phyloP scores from a whole-genome alignment of 1,140 invertebrate species.

The Trialeurodes vaporariorum region DNA sequence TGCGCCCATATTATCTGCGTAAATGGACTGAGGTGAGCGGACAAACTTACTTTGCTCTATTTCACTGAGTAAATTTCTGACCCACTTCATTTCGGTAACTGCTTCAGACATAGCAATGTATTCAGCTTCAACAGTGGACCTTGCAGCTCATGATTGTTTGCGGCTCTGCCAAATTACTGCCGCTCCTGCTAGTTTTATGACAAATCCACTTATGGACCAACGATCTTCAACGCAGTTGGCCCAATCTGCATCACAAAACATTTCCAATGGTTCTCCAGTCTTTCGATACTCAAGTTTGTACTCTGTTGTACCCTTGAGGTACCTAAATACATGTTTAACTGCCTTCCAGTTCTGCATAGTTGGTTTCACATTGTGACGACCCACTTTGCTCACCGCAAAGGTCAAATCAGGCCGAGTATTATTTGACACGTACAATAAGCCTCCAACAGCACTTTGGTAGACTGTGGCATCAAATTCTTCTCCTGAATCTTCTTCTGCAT shows the following conservation, averaged over 20 bases:
- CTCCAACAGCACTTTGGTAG: constrained; percentile 18
- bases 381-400: constrained; percentile 17
- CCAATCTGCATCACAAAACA: constrained; percentile 4
- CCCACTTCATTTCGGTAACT: neutral
- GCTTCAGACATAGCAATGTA: neutral
- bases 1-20: neutral
- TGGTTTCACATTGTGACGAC: constrained; percentile 19
- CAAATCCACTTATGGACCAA: neutral
- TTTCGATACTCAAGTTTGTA: constrained; percentile 17
- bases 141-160: neutral
- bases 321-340: constrained; percentile 24
- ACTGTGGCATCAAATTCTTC: constrained; percentile 12
- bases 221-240: neutral
- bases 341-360: constrained; percentile 20
- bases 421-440: constrained; percentile 14
- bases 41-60: neutral
- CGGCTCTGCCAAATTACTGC: constrained; percentile 20
- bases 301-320: constrained; percentile 22
- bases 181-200: constrained; percentile 15
- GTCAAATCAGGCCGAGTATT: constrained; percentile 23
- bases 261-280: neutral
- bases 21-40: neutral
- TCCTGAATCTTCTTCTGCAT: neutral
- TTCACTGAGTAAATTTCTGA: neutral
- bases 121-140: constrained; percentile 2